A percentile compares a stretch with the other conserved stretches of the same genome.
Evolutionary conservation across 2,888 invertebrate genomes (phyloP).

Genomic region (Limenitis arthemis): DNA sequence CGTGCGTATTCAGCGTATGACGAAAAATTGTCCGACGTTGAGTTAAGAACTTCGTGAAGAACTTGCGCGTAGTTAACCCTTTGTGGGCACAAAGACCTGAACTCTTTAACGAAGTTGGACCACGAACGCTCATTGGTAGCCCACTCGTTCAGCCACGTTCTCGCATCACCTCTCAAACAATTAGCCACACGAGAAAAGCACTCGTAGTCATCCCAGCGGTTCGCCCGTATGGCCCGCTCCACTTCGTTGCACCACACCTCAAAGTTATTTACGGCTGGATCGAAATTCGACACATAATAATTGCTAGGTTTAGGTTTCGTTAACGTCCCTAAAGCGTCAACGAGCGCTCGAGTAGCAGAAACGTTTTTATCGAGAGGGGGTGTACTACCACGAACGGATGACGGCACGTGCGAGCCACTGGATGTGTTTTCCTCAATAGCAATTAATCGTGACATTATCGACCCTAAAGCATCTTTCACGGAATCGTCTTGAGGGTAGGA

Average conservation of each 20-base stretch:
- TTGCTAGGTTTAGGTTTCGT: background rate
- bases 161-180: slow-evolving; percentile 24
- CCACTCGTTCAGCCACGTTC: slow-evolving; percentile 27
- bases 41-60: slow-evolving; percentile 23
- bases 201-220: slow-evolving; percentile 22
- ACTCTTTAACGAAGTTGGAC: slow-evolving; percentile 27
- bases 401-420: no score
- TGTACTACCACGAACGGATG: no score
- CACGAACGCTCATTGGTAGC: slow-evolving; percentile 23
- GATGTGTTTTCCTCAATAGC: no score
- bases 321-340: background rate
- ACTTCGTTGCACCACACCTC: slow-evolving; percentile 27
- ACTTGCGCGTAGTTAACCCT: slow-evolving; percentile 23
- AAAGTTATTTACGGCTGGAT: slow-evolving; percentile 24
- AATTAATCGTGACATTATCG: no score
- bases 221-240: slow-evolving; percentile 22
- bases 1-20: slow-evolving; percentile 32
- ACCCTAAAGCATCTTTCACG: no score
- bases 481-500: no score
- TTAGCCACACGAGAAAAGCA: slow-evolving; percentile 19
- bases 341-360: background rate
- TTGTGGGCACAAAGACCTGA: slow-evolving; percentile 25
- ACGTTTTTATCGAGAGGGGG: no score
- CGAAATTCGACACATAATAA: slow-evolving; percentile 21
- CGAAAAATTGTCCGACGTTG: slow-evolving; percentile 21